Evolutionary conservation across 2,888 invertebrate species (phyloP), one percentile per base, ranked within the genome.

Genomic region (Luperina nickerlii): DNA sequence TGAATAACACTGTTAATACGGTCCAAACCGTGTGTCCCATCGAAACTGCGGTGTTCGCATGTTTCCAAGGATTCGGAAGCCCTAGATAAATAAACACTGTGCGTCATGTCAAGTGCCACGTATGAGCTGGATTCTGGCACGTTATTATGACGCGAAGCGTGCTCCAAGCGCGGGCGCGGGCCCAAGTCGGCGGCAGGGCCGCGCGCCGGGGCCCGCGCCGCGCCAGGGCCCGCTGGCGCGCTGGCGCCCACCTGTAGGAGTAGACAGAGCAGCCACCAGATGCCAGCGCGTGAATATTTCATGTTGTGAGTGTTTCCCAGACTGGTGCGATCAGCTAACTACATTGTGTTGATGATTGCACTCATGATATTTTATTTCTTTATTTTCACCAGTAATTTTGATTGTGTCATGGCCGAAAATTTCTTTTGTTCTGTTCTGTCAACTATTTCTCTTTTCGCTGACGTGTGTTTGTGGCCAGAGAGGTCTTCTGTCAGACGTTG

Each of bases 241-340:
- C 68, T 24, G 9, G 7, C 32, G 27, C 66, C 60, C 86, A 96
- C 96, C 96, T 96, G 96, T 76, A 96, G 82, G 0, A 96, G 91
- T 48, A 96, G 86, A 91, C 90, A 92, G 57, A 96, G 87, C 13
- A 96, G 90, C 90, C 92, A 93, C 94, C 95, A 96, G 82, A 95
- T 82, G 57, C 92, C 91, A 45, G 91, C 83, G 70, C 88, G 87
- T 63, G 92, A 90, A 84, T 91, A 89, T 93, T 94, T 95, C 95
- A 95, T 96, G 92, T 85, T 88, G 72, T 92, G 91, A 91, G 82
- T 79, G 85, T 85, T 78, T 85, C 72, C 66, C 78, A 81, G 77
- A 57, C 54, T 5, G 63, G 70, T 76, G 73, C 54, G 75, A 27
- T 77, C 82, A 84, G 81, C 75, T 81, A 81, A 81, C 93, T 94